phyloP scores from a whole-genome alignment of 1,140 invertebrate species.

The Gyrodactylus bullatarudis region DNA sequence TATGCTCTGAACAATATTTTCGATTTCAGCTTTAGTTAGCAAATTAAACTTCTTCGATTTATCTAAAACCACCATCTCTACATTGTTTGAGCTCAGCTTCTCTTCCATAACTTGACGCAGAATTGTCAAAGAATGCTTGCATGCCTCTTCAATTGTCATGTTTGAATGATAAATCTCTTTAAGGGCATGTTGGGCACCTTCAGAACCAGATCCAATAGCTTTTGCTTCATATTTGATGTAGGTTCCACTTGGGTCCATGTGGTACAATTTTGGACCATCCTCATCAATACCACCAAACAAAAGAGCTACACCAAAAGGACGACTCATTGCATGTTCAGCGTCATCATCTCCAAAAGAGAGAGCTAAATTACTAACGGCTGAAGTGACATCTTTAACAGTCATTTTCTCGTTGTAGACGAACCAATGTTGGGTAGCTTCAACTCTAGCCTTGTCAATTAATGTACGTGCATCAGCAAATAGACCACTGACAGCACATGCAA shows the following conservation, averaged over 20 bases:
- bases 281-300: constrained; percentile 28
- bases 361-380: constrained; percentile 82
- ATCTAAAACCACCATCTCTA: constrained; percentile 35
- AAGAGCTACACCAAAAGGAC: constrained; percentile 81
- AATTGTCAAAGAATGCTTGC: constrained; percentile 57
- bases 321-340: constrained; percentile 54
- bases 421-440: constrained; percentile 57
- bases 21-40: background rate
- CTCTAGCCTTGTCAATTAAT: background rate
- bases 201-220: constrained; percentile 90
- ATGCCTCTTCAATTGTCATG: constrained; percentile 76
- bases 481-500: constrained; percentile 75
- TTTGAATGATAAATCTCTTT: constrained; percentile 52
- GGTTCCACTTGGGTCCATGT: constrained; percentile 88
- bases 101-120: constrained; percentile 99
- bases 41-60: background rate
- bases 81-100: constrained; percentile 77
- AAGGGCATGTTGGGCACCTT: constrained; percentile 83
- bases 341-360: constrained; percentile 92
- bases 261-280: constrained; percentile 30
- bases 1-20: background rate
- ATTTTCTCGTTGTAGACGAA: constrained; percentile 82
- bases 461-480: background rate
- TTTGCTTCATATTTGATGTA: constrained; percentile 91
- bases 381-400: constrained; percentile 77